Percentiles rank a stretch among this genome's conserved stretches.
Conservation (phyloP, 2,797 vertebrate genomes). For the Dicrostonyx torquatus region DNA sequence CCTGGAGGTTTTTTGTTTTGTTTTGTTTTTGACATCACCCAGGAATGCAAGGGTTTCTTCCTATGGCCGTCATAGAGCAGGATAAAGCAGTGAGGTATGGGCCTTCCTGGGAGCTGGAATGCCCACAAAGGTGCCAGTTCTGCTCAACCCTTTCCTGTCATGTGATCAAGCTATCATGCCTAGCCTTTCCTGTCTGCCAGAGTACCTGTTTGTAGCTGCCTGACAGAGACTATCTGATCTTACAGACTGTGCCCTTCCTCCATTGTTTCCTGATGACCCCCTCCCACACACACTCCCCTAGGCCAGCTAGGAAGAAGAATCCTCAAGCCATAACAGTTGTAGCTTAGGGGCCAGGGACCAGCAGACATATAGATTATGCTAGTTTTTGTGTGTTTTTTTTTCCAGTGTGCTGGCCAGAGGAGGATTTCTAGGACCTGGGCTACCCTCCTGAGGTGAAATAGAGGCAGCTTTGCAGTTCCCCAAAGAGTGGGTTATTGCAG, state of each 20-base stretch:
- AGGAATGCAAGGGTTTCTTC: neutral
- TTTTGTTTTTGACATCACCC: neutral
- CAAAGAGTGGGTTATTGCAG: slow-evolving; percentile 19
- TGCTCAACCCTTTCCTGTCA: neutral
- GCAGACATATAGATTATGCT: neutral
- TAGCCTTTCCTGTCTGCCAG: neutral
- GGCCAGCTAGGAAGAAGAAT: neutral
- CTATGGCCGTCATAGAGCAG: neutral
- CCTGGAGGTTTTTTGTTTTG: neutral
- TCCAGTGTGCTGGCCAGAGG: neutral
- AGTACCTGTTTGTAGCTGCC: neutral
- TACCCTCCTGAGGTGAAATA: slow-evolving; percentile 58
- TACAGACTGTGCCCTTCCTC: neutral
- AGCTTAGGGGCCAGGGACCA: neutral
- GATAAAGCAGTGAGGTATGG: neutral
- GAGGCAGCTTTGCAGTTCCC: slow-evolving; percentile 45
- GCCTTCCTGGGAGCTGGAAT: neutral
- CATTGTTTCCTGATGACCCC: neutral
- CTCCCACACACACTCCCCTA: neutral
- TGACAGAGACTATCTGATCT: neutral
- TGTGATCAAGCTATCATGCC: neutral
- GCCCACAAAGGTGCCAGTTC: neutral
- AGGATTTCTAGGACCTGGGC: slow-evolving; percentile 32
- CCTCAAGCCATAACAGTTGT: neutral
- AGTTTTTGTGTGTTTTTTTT: slow-evolving; percentile 26